These are phyloP conservation scores for Abrostola tripartita DNA, from an alignment of 2,888 invertebrate species.

Conservation along the genomic window DNA sequence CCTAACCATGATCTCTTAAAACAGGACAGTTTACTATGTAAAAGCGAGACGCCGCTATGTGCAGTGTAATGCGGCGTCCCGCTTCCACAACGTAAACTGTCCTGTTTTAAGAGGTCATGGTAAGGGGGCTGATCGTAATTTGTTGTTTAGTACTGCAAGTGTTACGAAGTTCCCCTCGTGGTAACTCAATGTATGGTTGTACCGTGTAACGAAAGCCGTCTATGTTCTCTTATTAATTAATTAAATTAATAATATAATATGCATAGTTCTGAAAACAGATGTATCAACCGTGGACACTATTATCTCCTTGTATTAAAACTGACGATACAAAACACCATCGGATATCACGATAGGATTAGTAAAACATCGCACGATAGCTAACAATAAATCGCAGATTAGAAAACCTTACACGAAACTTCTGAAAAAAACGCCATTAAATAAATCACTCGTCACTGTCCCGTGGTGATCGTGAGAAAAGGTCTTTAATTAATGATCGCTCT, in stretches of 20 bases:
- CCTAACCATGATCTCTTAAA: too few relatives aligned
- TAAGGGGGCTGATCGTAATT: conserved; percentile 20
- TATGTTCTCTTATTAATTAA: conserved; percentile 57
- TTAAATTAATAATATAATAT: conserved; percentile 59
- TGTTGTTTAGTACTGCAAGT: conserved; percentile 42
- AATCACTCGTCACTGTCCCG: conserved; percentile 11
- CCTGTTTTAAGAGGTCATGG: too few relatives aligned
- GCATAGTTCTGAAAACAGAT: too few relatives aligned
- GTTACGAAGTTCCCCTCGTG: conserved; percentile 17
- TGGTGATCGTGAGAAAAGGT: conserved; percentile 23
- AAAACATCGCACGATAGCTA: too few relatives aligned
- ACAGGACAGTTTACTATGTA: too few relatives aligned
- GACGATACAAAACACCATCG: too few relatives aligned
- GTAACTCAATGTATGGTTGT: conserved; percentile 47
- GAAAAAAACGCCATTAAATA: conserved; percentile 23
- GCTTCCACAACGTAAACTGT: too few relatives aligned
- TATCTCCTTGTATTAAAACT: too few relatives aligned
- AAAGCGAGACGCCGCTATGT: too few relatives aligned
- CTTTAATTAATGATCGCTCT: conserved; percentile 2
- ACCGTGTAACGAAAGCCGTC: conserved; percentile 49
- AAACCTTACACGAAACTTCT: not conserved
- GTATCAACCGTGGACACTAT: too few relatives aligned
- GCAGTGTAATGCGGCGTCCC: too few relatives aligned
- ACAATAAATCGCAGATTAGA: not conserved
- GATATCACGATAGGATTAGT: not conserved